Conservation (phyloP, 2,113 vertebrate species). For the Mellivora capensis region DNA sequence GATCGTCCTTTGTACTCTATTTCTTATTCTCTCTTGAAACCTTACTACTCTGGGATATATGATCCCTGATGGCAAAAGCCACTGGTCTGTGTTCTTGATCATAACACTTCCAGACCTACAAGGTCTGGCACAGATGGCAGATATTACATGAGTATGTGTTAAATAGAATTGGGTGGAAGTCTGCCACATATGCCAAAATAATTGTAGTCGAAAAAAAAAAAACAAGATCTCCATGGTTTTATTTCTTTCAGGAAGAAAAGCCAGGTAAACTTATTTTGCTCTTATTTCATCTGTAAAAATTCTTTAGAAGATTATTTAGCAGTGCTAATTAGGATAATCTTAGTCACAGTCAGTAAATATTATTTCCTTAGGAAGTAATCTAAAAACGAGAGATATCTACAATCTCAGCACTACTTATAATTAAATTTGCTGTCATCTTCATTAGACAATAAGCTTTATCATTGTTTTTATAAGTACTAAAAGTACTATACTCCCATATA, state of each 20-base stretch:
- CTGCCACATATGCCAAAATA: not conserved
- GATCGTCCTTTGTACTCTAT: rapidly evolving
- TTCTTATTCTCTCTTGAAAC: not conserved
- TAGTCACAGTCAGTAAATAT: not conserved
- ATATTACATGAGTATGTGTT: not conserved
- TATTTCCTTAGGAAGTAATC: constrained; percentile 19
- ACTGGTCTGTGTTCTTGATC: not conserved
- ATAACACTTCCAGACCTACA: not conserved
- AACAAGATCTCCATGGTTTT: not conserved
- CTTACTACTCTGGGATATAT: not conserved
- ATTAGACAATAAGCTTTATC: not conserved
- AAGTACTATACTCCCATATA: not conserved
- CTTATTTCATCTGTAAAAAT: not conserved
- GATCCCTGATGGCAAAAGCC: not conserved
- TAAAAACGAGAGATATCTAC: not conserved
- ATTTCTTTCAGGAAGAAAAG: not conserved
- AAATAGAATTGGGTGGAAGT: not conserved
- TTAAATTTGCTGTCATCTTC: constrained; percentile 4
- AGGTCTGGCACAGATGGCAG: not conserved
- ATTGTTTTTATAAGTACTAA: constrained; percentile 20
- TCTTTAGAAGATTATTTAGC: not conserved
- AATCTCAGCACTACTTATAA: not conserved
- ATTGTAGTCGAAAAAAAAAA: constrained; percentile 32
- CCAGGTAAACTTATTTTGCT: not conserved
- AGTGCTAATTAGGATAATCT: not conserved